Evolutionary conservation across 2,888 invertebrate genomes (phyloP), one percentile per base, ranked within the genome.

Genomic region (Resseliella maxima): DNA sequence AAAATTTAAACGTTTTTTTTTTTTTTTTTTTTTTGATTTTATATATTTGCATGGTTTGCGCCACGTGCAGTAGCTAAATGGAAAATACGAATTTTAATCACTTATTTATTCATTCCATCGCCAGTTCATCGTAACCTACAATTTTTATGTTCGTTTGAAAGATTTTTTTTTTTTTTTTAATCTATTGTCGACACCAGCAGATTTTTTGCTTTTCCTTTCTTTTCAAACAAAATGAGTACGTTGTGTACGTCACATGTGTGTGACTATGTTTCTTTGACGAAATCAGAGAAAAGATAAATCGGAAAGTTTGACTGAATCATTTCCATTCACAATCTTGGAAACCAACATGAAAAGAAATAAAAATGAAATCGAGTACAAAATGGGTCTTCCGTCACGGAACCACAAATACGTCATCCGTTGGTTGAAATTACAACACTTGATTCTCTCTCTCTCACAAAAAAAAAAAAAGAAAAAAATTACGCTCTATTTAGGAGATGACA

Each of bases 51-150:
- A 1, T 31, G 31, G 12, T 72, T n/a, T 50, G 59, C 31, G 72
- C 72, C 72, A 72, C 72, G 72, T 72, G 72, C n/a, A 72, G 15
- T 72, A 10, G 27, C 1, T n/a, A n/a, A n/a, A n/a, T n/a, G n/a
- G n/a, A n/a, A n/a, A n/a, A n/a, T n/a, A n/a, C n/a, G n/a, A n/a
- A n/a, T n/a, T n/a, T n/a, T n/a, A n/a, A n/a, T n/a, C 27, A 2
- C 31, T 2, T 10, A 31, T 72, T 35, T 10, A 31, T 72, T 35
- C 59, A 59, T 59, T 27, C 59, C 5, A 24, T 31, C 72, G 31
- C 6, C 46, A 72, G 72, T 72, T 31, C 31, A 72, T 31, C 31
- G 72, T 72, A 72, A 31, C 72, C 72, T 12, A 35, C 27, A 72
- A 72, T 15, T 59, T 59, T 59, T 59, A 6, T 24, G 27, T 24